Base-by-base conservation (phyloP, 2,113 vertebrate species). In the Phoxinus phoxinus region DNA sequence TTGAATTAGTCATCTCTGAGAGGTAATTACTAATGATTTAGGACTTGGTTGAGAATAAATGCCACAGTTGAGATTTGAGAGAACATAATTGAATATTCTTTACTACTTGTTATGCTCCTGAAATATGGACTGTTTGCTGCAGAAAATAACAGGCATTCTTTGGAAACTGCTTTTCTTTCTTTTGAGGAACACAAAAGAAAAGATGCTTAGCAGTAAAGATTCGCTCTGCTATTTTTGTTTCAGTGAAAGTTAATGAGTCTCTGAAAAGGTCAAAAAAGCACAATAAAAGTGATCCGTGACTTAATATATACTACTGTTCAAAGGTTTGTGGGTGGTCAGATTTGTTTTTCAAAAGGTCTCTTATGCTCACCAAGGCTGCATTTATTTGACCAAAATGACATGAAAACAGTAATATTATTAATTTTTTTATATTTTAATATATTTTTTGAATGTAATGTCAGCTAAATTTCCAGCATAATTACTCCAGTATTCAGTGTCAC, bases 1-100 rank as follows among this genome's bases (percentile, higher is more conserved):
- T 85, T n/a, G 46, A 27, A 65, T 84, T 27, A 21, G 56, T 35
- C 32, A 84, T 72, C 53, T 63, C 53, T 51, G 32, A 65, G 17
- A 25, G 25, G 63, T 56, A 12, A 75, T 32, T 12, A 25, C 56
- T 59, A 15, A 59, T 59, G 76, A 41, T 79, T 59, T 41, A 79
- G 75, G 2, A 10, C 1, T 79, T 41, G 76, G 21, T 13, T n/a
- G 23, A 79, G 35, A 59, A 56, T 59, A 61, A 79, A 79, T 79
- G 76, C 32, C 76, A 59, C 32, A 27, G n/a, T 53, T 37, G 25
- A 77, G 25, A 77, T 56, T 77, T 77, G 6, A 76, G 19, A 77
- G 27, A 58, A 58, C 2, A 12, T 10, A 15, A 23, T 41, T 58
- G 7, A 41, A 51, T 48, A 32, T 30, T 30, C 4, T 53, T 76